Conservation (phyloP, 2,888 invertebrate species). For the Stegana nigrithorax region DNA sequence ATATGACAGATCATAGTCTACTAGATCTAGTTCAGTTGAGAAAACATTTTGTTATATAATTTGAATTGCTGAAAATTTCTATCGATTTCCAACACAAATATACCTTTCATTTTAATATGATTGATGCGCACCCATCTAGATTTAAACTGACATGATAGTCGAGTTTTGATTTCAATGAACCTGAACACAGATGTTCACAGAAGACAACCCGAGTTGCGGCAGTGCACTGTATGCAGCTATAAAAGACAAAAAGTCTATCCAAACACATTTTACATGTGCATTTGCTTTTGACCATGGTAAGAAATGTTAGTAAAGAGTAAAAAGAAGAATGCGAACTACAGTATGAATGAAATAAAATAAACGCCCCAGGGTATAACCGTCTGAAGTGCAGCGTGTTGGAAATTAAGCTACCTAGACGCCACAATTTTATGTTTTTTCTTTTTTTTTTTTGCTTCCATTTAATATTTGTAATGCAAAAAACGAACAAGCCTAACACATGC, state of each 20-base stretch:
- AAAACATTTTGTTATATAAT: too few species aligned
- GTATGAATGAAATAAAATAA: neutral
- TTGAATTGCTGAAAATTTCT: too few species aligned
- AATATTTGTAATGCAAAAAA: neutral
- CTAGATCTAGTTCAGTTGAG: too few species aligned
- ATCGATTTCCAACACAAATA: too few species aligned
- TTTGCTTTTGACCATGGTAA: conserved; percentile 12
- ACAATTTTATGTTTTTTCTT: neutral
- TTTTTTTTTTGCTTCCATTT: neutral
- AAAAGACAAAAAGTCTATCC: conserved; percentile 11
- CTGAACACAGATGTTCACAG: too few species aligned
- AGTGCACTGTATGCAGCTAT: too few species aligned
- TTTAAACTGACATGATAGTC: too few species aligned
- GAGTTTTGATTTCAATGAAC: too few species aligned
- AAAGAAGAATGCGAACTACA: neutral
- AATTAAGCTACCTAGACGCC: neutral
- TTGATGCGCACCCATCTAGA: too few species aligned
- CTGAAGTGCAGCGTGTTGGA: neutral
- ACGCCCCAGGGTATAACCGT: neutral
- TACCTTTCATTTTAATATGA: too few species aligned
- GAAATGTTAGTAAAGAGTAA: neutral
- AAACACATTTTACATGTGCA: conserved; percentile 11
- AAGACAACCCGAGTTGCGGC: too few species aligned
- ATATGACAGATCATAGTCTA: too few species aligned
- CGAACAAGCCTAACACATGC: neutral